Evolutionary conservation across 2,113 vertebrate species (phyloP), one percentile per base, ranked within the genome.

Genomic region (Ciconia maguari): DNA sequence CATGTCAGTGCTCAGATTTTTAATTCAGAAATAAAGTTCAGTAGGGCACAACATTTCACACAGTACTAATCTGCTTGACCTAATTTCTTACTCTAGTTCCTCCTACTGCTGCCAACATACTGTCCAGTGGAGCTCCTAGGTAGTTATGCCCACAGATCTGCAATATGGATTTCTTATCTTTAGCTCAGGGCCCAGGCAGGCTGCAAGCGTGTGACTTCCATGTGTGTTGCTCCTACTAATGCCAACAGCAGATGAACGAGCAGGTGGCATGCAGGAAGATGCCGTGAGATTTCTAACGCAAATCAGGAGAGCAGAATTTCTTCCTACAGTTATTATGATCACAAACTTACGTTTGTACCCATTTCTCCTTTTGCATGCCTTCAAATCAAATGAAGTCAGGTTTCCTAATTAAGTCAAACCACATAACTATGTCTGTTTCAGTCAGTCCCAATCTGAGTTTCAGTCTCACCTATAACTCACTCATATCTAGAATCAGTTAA

Each of bases 221-320:
- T 27, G 46, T 8, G 1, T 38, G 79, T 83, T 71, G 68, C 79
- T 92, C 65, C 64, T 65, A 7, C 69, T 12, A 46, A 54, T 82
- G 81, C 87, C 93, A 96, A 22, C 16, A 94, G 87, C 92, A 94
- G 94, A 94, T 87, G 93, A 96, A 82, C 0, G 2, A 96, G 79
- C 96, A 96, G 84, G 84, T 95, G 93, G 91, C 82, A 34, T 4
- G 19, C 74, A 94, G 74, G 58, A 94, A 86, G 92, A 76, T 27
- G 41, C 74, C 1, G 0, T 34, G 57, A 87, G 70, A 91, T 74
- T 87, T 70, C 70, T 57, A 86, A 44, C 0, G 0, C 51, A 70
- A 54, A 83, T 58, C 29, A 74, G 29, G 46, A 89, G n/a, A 96
- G 36, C 34, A 76, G 70, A 94, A 61, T 61, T 88, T 48, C 75